A percentile compares a stretch with the other conserved stretches of the same genome.
Conservation (phyloP, 2,113 vertebrate species). For the Vimba vimba region DNA sequence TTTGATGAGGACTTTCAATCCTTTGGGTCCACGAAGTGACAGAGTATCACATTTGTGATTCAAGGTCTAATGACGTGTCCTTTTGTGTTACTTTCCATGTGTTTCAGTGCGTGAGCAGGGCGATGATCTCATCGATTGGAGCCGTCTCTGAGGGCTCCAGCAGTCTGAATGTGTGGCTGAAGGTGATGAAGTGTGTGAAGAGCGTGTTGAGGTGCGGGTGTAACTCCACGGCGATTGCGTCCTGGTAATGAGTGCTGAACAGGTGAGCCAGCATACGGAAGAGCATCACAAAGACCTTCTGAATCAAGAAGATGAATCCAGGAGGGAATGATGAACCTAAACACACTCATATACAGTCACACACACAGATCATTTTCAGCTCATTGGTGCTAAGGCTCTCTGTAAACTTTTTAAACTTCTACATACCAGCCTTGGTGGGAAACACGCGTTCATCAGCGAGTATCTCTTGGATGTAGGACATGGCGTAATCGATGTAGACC, state of each 20-base stretch:
- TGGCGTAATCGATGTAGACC: slow-evolving; percentile 80
- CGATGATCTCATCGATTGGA: slow-evolving; percentile 78
- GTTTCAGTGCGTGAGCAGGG: slow-evolving; percentile 61
- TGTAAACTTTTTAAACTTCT: too few species aligned
- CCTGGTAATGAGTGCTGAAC: slow-evolving; percentile 81
- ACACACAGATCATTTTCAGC: not conserved
- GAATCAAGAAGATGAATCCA: slow-evolving; percentile 77
- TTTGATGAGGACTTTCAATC: not conserved
- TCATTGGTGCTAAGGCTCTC: not conserved
- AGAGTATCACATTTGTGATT: not conserved
- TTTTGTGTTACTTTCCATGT: slow-evolving; percentile 7
- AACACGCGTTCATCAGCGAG: slow-evolving; percentile 81
- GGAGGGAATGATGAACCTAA: slow-evolving; percentile 74
- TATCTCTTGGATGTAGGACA: slow-evolving; percentile 82
- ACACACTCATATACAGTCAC: slow-evolving; percentile 12
- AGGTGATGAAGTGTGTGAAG: slow-evolving; percentile 78
- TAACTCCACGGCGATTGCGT: slow-evolving; percentile 74
- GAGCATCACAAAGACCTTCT: slow-evolving; percentile 80
- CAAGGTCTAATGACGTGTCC: not conserved
- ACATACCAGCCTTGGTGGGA: slow-evolving; percentile 76
- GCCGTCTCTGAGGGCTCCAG: slow-evolving; percentile 76
- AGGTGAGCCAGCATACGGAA: slow-evolving; percentile 82
- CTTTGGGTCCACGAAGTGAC: not conserved
- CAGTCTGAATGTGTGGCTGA: slow-evolving; percentile 76
- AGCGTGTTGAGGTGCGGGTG: slow-evolving; percentile 83